These are phyloP conservation scores for Berghia stephanieae DNA, from an alignment of 1,140 invertebrate species.

Conservation along the genomic window DNA sequence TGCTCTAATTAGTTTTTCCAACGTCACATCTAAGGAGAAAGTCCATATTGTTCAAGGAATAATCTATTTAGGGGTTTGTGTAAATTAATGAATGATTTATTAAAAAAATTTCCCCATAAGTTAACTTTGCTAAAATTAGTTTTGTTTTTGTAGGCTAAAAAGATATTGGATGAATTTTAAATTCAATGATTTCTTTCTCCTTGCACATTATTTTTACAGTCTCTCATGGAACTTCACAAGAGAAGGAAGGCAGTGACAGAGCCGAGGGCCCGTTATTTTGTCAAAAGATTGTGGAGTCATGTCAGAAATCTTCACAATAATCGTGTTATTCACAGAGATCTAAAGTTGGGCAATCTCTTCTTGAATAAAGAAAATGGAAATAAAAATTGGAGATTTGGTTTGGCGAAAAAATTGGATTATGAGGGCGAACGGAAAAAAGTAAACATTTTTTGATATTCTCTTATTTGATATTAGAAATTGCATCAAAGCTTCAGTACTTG, in stretches of 20 bases:
- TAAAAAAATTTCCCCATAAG: no score
- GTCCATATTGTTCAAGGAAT: no score
- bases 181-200: background rate
- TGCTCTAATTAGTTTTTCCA: no score
- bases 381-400: slow-evolving; percentile 98
- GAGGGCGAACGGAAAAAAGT: slow-evolving; percentile 84
- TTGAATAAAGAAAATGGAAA: slow-evolving; percentile 92
- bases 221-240: slow-evolving; percentile 81
- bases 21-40: no score
- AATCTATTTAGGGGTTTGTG: no score
- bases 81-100: no score
- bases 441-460: background rate
- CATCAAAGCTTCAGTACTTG: no score
- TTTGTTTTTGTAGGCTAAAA: background rate
- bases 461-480: background rate
- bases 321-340: slow-evolving; percentile 93
- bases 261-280: slow-evolving; percentile 93
- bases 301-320: slow-evolving; percentile 89
- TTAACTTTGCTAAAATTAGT: no score
- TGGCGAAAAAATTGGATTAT: slow-evolving; percentile 89
- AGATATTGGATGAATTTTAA: background rate
- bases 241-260: slow-evolving; percentile 91
- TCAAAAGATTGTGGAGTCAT: slow-evolving; percentile 91
- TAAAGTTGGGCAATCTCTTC: slow-evolving; percentile 97
- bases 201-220: slow-evolving; percentile 61